These are phyloP conservation scores for Todus mexicanus DNA, from an alignment of 2,797 vertebrate species.

Conservation along the genomic window DNA sequence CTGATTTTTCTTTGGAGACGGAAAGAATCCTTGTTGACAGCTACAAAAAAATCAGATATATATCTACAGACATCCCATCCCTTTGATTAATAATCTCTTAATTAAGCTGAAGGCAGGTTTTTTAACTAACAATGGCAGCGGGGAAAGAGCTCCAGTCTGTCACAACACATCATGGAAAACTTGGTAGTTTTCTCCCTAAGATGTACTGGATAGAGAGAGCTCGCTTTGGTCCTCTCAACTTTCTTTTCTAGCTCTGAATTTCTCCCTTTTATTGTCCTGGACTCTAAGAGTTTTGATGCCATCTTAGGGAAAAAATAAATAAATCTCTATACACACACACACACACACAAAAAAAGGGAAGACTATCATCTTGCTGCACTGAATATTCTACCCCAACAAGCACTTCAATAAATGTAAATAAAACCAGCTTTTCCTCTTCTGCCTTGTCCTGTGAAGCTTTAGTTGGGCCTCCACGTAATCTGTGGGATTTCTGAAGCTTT, in stretches of 20 bases:
- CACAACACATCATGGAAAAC: background rate
- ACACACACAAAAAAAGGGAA: background rate
- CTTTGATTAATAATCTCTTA: background rate
- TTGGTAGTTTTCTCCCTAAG: no score
- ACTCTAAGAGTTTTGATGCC: background rate
- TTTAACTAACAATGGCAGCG: rapidly evolving
- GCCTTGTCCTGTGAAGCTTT: slow-evolving; percentile 50
- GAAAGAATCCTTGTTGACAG: background rate
- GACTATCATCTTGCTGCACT: background rate
- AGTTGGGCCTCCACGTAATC: slow-evolving; percentile 57
- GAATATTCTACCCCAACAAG: slow-evolving; percentile 19
- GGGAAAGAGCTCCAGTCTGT: no score
- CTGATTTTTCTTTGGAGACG: background rate
- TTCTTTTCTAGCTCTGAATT: background rate
- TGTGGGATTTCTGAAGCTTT: slow-evolving; percentile 71
- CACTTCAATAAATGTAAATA: slow-evolving; percentile 70
- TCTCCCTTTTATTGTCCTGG: background rate
- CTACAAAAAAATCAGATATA: background rate
- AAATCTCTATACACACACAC: background rate
- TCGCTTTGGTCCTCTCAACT: background rate
- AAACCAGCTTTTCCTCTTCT: slow-evolving; percentile 48
- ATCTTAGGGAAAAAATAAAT: background rate
- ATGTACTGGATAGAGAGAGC: no score
- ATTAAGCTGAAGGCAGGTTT: background rate
- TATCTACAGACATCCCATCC: background rate